These are phyloP conservation scores for Leguminivora glycinivorella DNA, from an alignment of 1,140 invertebrate genomes.

Conservation along the genomic window DNA sequence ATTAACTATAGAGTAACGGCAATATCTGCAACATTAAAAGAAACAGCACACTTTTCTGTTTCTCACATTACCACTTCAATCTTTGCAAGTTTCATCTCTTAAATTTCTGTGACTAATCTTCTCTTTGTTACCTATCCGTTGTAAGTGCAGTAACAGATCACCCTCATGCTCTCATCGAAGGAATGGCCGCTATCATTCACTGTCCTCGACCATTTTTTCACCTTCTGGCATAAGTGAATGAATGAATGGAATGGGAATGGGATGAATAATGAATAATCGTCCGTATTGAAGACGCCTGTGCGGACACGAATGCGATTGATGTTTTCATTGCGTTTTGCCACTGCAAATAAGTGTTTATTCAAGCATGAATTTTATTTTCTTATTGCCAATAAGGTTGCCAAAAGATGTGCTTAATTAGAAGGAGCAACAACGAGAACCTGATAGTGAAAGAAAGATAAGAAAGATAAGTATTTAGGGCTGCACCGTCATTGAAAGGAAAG, in stretches of 20 bases:
- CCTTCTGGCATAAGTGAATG: background rate
- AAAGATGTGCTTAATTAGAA: too few species aligned
- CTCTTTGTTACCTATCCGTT: background rate
- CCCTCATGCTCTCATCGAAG: background rate
- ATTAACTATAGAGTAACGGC: too few species aligned
- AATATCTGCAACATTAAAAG: too few species aligned
- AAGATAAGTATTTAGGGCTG: too few species aligned
- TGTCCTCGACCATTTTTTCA: background rate
- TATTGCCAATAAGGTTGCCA: too few species aligned
- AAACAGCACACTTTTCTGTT: too few species aligned
- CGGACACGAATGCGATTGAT: background rate
- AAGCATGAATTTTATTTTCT: too few species aligned
- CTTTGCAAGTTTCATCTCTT: background rate
- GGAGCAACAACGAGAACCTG: too few species aligned
- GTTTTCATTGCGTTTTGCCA: background rate
- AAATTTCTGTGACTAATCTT: background rate
- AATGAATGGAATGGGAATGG: too few species aligned
- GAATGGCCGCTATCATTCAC: constrained; percentile 1
- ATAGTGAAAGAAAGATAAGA: too few species aligned
- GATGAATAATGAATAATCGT: background rate
- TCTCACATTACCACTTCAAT: too few species aligned
- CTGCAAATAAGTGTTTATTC: background rate
- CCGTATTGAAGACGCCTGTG: background rate
- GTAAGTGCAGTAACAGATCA: background rate
- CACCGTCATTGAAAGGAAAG: too few species aligned